Base-by-base conservation (phyloP, 2,797 vertebrate species). In the Eleutherodactylus coqui region DNA sequence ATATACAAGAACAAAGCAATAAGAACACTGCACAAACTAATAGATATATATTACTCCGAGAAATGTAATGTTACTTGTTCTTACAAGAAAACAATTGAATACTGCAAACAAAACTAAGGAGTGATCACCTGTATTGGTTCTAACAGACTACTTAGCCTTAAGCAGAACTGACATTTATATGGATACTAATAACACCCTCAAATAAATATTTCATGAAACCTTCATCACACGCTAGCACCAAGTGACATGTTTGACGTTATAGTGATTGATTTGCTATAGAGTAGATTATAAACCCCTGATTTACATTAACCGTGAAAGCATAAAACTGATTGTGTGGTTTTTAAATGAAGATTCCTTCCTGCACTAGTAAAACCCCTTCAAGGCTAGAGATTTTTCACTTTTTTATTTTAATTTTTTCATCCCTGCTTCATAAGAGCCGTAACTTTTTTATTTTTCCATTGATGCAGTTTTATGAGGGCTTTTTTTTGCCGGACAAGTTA, bases 1-100 rank as follows among this genome's bases (percentile, higher is more conserved):
- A 55, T n/a, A 64, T 27, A 75, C 49, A n/a, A n/a, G n/a, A 67
- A 32, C 7, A 16, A 85, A 80, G 78, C 24, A 49, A 7, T 82
- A 82, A 51, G 7, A 86, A 45, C 51, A 73, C 9, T 8, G 53
- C 34, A 84, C 17, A 75, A 34, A 49, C n/a, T n/a, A n/a, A n/a
- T n/a, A n/a, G n/a, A 38, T 62, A 62, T 27, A 84, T 62, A 29
- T 32, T 62, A 41, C 27, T 49, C 6, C 67, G 29, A 64, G 32
- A 19, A 60, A 77, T 38, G 6, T 7, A 41, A 41, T 41, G 29
- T 38, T 7, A 16, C 21, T 32, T 29, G 43, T 11, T 69, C 27
- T 43, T 5, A 47, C 55, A 70, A 24, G 49, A 49, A 64, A 29
- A 75, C 82, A 60, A 62, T 75, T 75, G 72, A 84, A 36, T 29